phyloP scores from a whole-genome alignment of 2,113 vertebrate species.

The Callipepla californica region DNA sequence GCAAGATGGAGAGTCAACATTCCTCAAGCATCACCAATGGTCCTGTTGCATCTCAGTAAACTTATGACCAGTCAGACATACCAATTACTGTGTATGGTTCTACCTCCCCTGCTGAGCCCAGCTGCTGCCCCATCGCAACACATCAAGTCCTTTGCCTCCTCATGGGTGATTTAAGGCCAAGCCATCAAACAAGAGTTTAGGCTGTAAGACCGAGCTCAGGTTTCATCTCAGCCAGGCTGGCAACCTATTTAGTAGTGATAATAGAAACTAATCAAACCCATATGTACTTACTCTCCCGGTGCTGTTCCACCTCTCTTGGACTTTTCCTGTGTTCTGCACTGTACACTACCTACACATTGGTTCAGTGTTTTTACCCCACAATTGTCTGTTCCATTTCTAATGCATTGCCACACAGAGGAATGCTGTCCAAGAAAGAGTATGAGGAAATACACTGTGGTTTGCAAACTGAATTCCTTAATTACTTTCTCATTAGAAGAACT shows the following conservation, averaged over 20 bases:
- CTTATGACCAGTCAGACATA: accelerated
- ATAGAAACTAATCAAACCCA: background rate
- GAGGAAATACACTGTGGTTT: slow-evolving; percentile 39
- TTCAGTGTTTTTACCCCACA: background rate
- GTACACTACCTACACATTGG: accelerated
- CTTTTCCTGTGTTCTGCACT: accelerated
- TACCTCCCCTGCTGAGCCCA: background rate
- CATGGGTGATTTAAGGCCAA: background rate
- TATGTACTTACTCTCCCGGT: background rate
- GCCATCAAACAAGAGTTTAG: background rate
- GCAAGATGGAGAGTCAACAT: background rate
- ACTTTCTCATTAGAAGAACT: slow-evolving; percentile 51
- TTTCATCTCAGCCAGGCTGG: background rate
- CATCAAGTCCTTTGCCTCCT: background rate
- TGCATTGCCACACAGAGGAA: background rate
- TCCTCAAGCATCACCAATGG: background rate
- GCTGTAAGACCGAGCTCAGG: background rate
- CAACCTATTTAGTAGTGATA: background rate
- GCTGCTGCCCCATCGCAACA: background rate
- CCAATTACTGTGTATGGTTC: background rate
- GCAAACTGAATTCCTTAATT: slow-evolving; percentile 57
- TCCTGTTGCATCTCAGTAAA: background rate
- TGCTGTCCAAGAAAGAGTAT: slow-evolving; percentile 14
- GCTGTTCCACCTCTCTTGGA: background rate
- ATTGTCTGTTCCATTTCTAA: background rate